These are phyloP conservation scores for Schizopygopsis pylzovi DNA, from an alignment of 2,797 vertebrate species.

Conservation along the genomic window DNA sequence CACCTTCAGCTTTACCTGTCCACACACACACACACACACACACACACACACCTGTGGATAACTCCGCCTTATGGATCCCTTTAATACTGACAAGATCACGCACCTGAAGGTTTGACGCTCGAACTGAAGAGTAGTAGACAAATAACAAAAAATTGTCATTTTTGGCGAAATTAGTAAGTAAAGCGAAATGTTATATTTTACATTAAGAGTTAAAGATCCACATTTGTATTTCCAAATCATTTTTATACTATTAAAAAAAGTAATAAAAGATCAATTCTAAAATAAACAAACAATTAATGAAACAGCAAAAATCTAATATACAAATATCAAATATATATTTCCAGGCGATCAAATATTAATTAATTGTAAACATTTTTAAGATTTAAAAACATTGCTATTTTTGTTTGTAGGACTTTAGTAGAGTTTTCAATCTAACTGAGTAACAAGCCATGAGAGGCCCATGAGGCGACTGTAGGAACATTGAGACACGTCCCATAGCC, in stretches of 20 bases:
- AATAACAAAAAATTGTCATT: not conserved
- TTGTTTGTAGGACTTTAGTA: not conserved
- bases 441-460: not conserved
- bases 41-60: constrained; percentile 34
- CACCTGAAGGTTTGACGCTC: not conserved
- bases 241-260: not conserved
- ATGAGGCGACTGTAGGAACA: not conserved
- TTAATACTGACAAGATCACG: not conserved
- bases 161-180: not conserved
- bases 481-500: not conserved
- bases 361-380: not conserved
- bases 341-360: not conserved
- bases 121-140: not conserved
- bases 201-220: not conserved
- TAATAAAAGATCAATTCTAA: too few relatives aligned
- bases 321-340: not conserved
- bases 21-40: too few relatives aligned
- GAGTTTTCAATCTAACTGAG: not conserved
- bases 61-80: constrained; percentile 31
- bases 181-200: not conserved
- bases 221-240: not conserved
- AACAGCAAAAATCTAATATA: not conserved
- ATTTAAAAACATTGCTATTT: not conserved
- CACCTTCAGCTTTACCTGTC: constrained; percentile 37
- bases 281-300: not conserved